Evolutionary conservation across 2,888 invertebrate genomes (phyloP), one percentile per base, ranked within the genome.

Genomic region (Xiphydria camelus): DNA sequence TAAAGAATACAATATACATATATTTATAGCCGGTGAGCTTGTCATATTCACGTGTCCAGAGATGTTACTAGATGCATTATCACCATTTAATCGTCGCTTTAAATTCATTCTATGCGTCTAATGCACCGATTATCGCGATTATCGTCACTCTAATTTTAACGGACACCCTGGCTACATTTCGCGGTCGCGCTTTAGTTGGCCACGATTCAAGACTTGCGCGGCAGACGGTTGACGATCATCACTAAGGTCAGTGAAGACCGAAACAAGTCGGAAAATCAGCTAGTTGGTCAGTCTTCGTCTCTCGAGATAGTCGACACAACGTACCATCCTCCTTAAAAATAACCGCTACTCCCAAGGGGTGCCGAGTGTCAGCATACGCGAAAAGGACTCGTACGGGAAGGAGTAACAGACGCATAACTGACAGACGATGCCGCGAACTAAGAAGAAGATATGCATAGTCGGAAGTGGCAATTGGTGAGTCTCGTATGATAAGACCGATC

Each of bases 381-480:
- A 6, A n/a, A 4, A 29, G 12, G 12, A 2, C 29, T 10, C 29
- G 1, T 6, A 14, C 14, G 29, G 1, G 12, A 1, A 26, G 4
- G 6, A 6, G 1, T 29, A 10, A 29, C 2, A 10, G 29, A 29
- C 4, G 7, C 12, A 29, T 7, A 10, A 29, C n/a, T n/a, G n/a
- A n/a, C n/a, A n/a, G n/a, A 29, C 7, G 15, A 64, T 64, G 62
- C 57, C 59, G 32, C 53, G 52, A 21, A 54, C 61, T 15, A 77
- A 76, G 57, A 78, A 77, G 57, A 78, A 73, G 59, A 75, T 81
- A 34, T 79, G 79, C 65, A 78, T 80, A 62, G 76, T 81, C 35
- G 80, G 80, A 46, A 81, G 80, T 47, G 80, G 79, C 47, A 80
- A 80, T 63, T 80, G 80, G 80, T 80, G 73, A 72, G 71, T 59